Evolutionary conservation across 2,797 vertebrate species (phyloP), one percentile per base, ranked within the genome.

Genomic region (Sebastes minor): DNA sequence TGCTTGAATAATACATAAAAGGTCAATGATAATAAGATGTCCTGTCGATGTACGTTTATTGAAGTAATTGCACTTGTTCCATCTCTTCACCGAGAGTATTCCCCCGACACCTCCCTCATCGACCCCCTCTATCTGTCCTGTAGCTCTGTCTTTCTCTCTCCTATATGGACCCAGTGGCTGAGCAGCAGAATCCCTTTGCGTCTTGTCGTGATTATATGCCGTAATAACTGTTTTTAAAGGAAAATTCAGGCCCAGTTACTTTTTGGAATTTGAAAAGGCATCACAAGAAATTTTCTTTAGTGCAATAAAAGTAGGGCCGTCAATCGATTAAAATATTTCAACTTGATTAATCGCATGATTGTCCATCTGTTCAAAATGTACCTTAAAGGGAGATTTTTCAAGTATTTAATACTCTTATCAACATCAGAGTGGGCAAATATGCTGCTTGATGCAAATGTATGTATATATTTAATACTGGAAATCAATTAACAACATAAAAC

Each of bases 21-120:
- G 80, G 86, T 92, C 89, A 90, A 61, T 71, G 86, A 85, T 90
- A 87, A 90, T 87, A 82, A 90, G 78, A 87, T 82, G 84, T 79
- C 71, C 62, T 75, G 61, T 85, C 81, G 8, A 80, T 86, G 63
- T 69, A 70, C n/a, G 3, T 74, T 89, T 89, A 86, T 87, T 88
- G 78, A 82, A 87, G 84, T 88, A 88, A 89, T 76, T 89, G 74
- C 59, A 77, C 71, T 76, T 76, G 63, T 85, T 84, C 81, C 56
- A 60, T 86, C 38, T 16, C 55, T 74, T 73, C 62, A 77, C 52
- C 18, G 22, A 28, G 23, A 69, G n/a, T 32, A 52, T 65, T 78
- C 60, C 71, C 68, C 16, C 14, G 32, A 9, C 52, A 23, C 32
- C 52, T 74, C 23, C 35, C 2, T 63, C 55, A 72, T 80, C 6